Base-by-base conservation (phyloP, 2,797 vertebrate genomes). In the Hafferia zeledoni region DNA sequence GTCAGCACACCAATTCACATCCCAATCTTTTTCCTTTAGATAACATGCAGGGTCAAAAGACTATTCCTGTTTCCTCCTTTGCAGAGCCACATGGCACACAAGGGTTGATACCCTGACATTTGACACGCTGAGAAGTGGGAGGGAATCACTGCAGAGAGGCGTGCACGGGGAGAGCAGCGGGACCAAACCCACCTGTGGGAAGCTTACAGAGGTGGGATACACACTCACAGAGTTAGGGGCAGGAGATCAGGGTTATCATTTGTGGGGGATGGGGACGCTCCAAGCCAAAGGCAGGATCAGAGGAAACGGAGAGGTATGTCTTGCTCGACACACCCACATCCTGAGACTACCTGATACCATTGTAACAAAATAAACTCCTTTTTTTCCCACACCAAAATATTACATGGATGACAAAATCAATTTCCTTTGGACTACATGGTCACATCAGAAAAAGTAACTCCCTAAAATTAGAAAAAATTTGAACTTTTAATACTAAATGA, bases 401-500 rank as follows among this genome's bases (percentile, higher is more conserved):
- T 33, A 35, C 2, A 2, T 2, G 22, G 39, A 70, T 47, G 50
- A 72, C 70, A 89, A 52, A 55, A 55, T 10, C 7, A 81, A 89
- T 30, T 92, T 96, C 69, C 82, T 84, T 75, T 67, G 61, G 63
- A 71, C 49, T 81, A 76, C 10, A 35, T 1, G 3, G 20, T 44
- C 19, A 75, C 35, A 83, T 8, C 35, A 92, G 84, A 82, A 76
- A 77, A 89, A 71, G 17, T 16, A 82, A 55, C 47, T 84, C 31
- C 19, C 83, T 91, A 95, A 93, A 95, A 93, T 92, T 90, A 94
- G 68, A 88, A 85, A 52, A 30, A 23, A 67, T 67, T 79, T 86
- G 41, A 92, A 84, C 79, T 72, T 75, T 52, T 46, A 82, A 93
- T 33, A 79, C 56, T 60, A 82, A 65, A 6, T 31, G 11, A 86